Evolutionary conservation across 2,113 vertebrate genomes (phyloP).

Genomic region (Aldabrachelys gigantea): DNA sequence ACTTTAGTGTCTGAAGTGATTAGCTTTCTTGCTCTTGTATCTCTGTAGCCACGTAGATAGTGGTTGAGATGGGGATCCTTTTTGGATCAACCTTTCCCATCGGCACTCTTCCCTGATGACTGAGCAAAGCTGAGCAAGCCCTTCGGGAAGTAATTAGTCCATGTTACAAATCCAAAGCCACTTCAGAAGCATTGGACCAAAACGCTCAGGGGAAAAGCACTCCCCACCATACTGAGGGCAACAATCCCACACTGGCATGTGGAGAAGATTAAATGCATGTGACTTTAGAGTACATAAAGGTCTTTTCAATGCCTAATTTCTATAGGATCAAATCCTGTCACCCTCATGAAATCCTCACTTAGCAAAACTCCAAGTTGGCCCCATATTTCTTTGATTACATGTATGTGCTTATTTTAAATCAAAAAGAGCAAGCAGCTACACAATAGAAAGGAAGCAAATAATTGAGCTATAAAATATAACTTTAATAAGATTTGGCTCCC

Average conservation of each 20-base stretch:
- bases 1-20: neutral
- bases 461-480: neutral
- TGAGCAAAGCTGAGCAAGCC: neutral
- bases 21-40: neutral
- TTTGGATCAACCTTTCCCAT: neutral
- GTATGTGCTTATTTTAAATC: slow-evolving; percentile 15
- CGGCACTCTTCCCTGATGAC: neutral
- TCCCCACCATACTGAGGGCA: neutral
- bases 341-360: neutral
- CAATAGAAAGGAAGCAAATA: neutral
- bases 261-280: neutral
- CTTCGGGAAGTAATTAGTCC: neutral
- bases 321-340: fast-evolving
- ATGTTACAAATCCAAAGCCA: neutral
- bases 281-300: neutral
- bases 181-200: neutral
- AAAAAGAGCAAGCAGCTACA: slow-evolving; percentile 6
- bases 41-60: neutral
- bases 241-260: neutral
- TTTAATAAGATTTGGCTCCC: slow-evolving; percentile 25
- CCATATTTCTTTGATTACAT: fast-evolving
- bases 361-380: neutral
- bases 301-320: neutral
- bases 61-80: neutral
- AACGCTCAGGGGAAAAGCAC: neutral